These are phyloP conservation scores for Laticauda colubrina DNA, from an alignment of 2,113 vertebrate species.

Conservation along the genomic window DNA sequence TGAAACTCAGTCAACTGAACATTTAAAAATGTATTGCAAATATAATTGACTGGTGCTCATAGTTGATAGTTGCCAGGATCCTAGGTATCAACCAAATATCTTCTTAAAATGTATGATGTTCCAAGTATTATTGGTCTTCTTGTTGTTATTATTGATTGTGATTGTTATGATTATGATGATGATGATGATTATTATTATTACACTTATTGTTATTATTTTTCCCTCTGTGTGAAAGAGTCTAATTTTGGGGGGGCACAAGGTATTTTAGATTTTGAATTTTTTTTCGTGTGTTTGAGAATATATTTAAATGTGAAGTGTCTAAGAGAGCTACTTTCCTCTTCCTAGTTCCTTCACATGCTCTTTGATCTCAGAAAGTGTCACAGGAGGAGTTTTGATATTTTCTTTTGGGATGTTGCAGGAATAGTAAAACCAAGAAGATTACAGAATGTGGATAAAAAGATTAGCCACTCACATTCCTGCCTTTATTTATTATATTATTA, in stretches of 20 bases:
- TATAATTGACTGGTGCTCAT: too few relatives aligned
- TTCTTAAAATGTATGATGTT: too few relatives aligned
- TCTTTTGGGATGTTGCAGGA: neutral
- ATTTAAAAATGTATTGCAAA: too few relatives aligned
- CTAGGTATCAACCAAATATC: too few relatives aligned
- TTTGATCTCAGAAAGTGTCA: neutral
- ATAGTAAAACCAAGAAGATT: neutral
- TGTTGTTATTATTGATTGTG: too few relatives aligned
- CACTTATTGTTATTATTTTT: neutral
- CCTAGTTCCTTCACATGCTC: neutral
- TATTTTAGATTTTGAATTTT: neutral
- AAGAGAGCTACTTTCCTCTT: neutral
- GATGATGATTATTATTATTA: too few relatives aligned
- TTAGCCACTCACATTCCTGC: neutral
- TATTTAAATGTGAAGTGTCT: neutral
- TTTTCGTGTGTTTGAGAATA: neutral
- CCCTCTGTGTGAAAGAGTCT: neutral
- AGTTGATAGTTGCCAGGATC: too few relatives aligned
- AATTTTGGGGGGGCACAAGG: neutral
- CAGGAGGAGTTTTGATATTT: neutral
- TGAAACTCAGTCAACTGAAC: too few relatives aligned
- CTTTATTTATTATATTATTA: neutral
- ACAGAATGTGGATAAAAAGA: neutral
- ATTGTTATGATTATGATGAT: too few relatives aligned
- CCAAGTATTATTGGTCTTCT: too few relatives aligned